A percentile compares a stretch with the other conserved stretches of the same genome.
Evolutionary conservation across 2,888 invertebrate species (phyloP).

Genomic region (Apantesis nais): DNA sequence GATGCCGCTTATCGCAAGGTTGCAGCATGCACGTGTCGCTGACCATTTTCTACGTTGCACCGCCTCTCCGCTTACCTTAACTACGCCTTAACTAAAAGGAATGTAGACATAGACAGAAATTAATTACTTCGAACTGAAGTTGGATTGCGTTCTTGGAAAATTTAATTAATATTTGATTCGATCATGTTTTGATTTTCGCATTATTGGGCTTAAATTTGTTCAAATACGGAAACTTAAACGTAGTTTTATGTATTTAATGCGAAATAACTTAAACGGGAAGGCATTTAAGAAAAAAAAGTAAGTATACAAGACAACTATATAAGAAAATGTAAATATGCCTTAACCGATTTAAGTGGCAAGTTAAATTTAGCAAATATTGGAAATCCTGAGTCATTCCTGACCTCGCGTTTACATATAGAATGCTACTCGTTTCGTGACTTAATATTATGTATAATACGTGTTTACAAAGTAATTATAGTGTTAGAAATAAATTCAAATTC

Average conservation of each 20-base stretch:
- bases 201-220: not conserved
- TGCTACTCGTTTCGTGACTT: not conserved
- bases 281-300: not conserved
- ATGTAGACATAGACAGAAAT: not conserved
- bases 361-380: not conserved
- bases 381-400: not conserved
- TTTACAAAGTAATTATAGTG: not conserved
- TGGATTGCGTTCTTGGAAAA: not conserved
- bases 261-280: not conserved
- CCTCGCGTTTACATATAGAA: not conserved
- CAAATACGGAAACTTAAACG: too few relatives aligned
- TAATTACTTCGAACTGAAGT: not conserved
- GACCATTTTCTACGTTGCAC: slow-evolving; percentile 51
- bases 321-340: not conserved
- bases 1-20: slow-evolving; percentile 76
- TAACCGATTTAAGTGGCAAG: not conserved
- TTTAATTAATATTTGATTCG: not conserved
- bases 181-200: not conserved
- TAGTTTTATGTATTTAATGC: not conserved
- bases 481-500: not conserved
- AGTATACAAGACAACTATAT: not conserved
- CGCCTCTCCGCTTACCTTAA: slow-evolving; percentile 33
- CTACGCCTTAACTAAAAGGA: slow-evolving; percentile 30
- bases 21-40: slow-evolving; percentile 70
- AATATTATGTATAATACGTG: not conserved